Evolutionary conservation across 2,113 vertebrate species (phyloP), one percentile per base, ranked within the genome.

Genomic region (Oxyura jamaicensis): DNA sequence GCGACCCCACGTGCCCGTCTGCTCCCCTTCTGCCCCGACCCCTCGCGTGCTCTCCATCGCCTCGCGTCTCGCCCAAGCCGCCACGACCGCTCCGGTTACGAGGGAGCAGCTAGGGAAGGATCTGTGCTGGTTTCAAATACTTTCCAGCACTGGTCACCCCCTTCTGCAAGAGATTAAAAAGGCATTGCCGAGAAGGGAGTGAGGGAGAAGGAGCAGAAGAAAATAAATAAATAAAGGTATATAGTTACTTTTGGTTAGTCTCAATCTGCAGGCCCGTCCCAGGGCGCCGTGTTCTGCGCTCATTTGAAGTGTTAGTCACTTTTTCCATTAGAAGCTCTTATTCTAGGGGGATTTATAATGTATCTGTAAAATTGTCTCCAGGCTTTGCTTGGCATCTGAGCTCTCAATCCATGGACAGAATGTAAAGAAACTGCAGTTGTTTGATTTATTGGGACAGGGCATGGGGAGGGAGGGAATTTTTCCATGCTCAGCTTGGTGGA

Each of bases 271-370:
- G 79, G 4, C 88, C 90, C 7, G 0, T 95, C 95, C 93, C 96
- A 83, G 88, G 79, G 91, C 2, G 25, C 91, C 66, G n/a, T 67
- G 80, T 75, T 92, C 90, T 19, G 50, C 6, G 28, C 92, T 86
- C 68, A 62, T 86, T 67, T 81, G 75, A 93, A 84, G 91, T 92
- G 82, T 97, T 95, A 94, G 86, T 96, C 95, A 94, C 92, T 96
- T 95, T 96, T 97, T 96, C 96, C 96, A 96, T 96, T 92, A 94
- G 83, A 87, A 95, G 81, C 88, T 88, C 88, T 89, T 95, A 96
- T 92, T 94, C 92, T 87, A 79, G 72, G 41, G 94, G 95, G 91
- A 94, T 96, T 95, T 95, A 96, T 92, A 96, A 93, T 74, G 76
- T 86, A 96, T 91, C 90, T 94, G 92, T 90, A 91, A 96, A 96